A percentile compares a stretch with the other conserved stretches of the same genome.
Evolutionary conservation across 2,113 vertebrate genomes (phyloP).

Genomic region (Phoxinus phoxinus): DNA sequence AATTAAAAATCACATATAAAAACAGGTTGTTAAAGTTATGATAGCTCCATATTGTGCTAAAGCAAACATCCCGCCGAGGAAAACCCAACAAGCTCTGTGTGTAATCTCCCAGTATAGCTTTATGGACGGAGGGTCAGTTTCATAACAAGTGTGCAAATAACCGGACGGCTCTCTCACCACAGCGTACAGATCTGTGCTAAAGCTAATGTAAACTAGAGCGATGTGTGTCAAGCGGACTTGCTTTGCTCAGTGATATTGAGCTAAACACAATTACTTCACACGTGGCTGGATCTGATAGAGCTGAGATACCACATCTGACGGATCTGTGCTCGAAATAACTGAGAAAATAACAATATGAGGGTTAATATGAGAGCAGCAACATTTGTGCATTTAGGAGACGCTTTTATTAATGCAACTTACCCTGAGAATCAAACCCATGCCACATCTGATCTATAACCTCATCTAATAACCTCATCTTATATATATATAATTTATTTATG

Average conservation of each 20-base stretch:
- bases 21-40: slow-evolving; percentile 31
- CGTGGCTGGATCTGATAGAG: slow-evolving; percentile 23
- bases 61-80: slow-evolving; percentile 38
- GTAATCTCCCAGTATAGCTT: slow-evolving; percentile 49
- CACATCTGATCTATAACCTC: not conserved
- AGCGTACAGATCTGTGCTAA: slow-evolving; percentile 40
- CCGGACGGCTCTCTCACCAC: slow-evolving; percentile 33
- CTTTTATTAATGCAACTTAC: not conserved
- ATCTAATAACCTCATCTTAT: not conserved
- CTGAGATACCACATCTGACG: not conserved
- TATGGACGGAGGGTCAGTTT: slow-evolving; percentile 26
- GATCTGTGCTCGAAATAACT: not conserved
- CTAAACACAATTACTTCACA: slow-evolving; percentile 10
- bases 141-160: slow-evolving; percentile 51
- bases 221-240: slow-evolving; percentile 4
- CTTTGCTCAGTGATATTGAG: slow-evolving; percentile 31
- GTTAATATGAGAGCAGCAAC: not conserved
- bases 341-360: not conserved
- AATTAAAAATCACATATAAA: slow-evolving; percentile 43
- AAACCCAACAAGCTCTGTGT: slow-evolving; percentile 34
- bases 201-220: slow-evolving; percentile 50
- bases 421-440: not conserved
- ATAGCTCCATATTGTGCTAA: slow-evolving; percentile 38
- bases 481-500: not conserved
- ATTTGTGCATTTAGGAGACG: not conserved